A percentile compares a stretch with the other conserved stretches of the same genome.
Evolutionary conservation across 2,797 vertebrate species (phyloP).

Genomic region (Chaetodon trifasciatus): DNA sequence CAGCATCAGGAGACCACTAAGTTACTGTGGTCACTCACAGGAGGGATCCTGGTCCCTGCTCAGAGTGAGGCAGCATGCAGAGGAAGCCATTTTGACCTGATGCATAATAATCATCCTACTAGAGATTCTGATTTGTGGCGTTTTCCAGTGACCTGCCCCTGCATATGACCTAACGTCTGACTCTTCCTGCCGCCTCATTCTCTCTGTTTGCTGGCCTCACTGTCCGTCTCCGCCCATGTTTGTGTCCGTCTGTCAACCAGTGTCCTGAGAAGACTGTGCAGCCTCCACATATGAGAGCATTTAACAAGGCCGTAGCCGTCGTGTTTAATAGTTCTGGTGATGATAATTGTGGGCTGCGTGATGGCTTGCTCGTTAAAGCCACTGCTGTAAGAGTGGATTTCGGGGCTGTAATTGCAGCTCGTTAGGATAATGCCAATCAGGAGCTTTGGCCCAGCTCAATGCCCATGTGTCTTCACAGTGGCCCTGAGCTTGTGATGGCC

Average conservation of each 20-base stretch:
- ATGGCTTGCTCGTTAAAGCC: slow-evolving; percentile 83
- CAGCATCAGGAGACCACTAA: slow-evolving; percentile 58
- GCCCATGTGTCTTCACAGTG: slow-evolving; percentile 49
- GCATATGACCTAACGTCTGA: neutral
- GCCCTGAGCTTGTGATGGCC: slow-evolving; percentile 47
- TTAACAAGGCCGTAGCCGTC: slow-evolving; percentile 79
- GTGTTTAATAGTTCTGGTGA: slow-evolving; percentile 83
- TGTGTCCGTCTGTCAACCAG: slow-evolving; percentile 60
- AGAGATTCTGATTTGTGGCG: neutral
- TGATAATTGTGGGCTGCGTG: slow-evolving; percentile 83
- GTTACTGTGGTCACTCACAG: slow-evolving; percentile 64
- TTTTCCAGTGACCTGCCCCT: slow-evolving; percentile 7
- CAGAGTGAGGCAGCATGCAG: slow-evolving; percentile 25
- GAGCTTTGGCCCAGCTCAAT: slow-evolving; percentile 61
- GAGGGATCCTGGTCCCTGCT: slow-evolving; percentile 27
- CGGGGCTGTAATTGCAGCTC: slow-evolving; percentile 83
- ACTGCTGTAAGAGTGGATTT: slow-evolving; percentile 78
- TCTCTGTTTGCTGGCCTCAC: neutral
- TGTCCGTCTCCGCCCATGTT: slow-evolving; percentile 31
- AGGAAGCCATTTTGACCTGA: neutral
- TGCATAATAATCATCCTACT: neutral
- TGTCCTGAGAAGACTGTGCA: slow-evolving; percentile 73
- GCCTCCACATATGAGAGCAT: slow-evolving; percentile 79
- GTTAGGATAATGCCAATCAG: slow-evolving; percentile 85
- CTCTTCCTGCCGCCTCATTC: slow-evolving; percentile 5